Conservation (phyloP, 2,797 vertebrate species). For the Poecilia picta region DNA sequence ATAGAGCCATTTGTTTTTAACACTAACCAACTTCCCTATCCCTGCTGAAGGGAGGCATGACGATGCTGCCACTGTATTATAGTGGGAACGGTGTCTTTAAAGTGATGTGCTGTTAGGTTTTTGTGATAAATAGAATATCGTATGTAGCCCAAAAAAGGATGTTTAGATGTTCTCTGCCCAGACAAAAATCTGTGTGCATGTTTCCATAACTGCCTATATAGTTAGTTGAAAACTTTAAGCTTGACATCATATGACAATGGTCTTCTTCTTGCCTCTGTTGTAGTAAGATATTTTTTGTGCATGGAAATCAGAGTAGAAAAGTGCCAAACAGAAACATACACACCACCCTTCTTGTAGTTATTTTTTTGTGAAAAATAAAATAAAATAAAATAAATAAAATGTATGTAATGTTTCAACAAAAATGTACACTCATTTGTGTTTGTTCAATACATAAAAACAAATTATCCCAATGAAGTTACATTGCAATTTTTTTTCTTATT, state of each 20-base stretch:
- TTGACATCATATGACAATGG: not conserved
- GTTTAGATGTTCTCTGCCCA: not conserved
- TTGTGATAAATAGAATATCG: not conserved
- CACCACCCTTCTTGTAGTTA: not conserved
- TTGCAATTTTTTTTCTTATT: not conserved
- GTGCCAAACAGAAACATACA: not conserved
- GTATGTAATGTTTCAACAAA: not conserved
- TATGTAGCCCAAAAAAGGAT: not conserved
- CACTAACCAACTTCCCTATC: not conserved
- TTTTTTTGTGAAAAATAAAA: not conserved
- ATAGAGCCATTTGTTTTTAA: not conserved
- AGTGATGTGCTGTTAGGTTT: not conserved
- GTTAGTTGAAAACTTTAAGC: not conserved
- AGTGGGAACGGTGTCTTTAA: not conserved
- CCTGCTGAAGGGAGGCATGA: not conserved
- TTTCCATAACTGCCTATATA: not conserved
- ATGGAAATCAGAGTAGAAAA: not conserved
- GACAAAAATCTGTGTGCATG: not conserved
- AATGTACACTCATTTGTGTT: not conserved
- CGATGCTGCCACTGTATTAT: not conserved
- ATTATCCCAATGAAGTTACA: not conserved
- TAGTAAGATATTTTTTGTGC: not conserved
- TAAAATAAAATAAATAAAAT: not conserved
- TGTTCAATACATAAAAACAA: not conserved
- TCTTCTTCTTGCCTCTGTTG: not conserved